These are phyloP conservation scores for Drosophila pseudotalamancana DNA, from an alignment of 2,888 invertebrate genomes.

Conservation along the genomic window DNA sequence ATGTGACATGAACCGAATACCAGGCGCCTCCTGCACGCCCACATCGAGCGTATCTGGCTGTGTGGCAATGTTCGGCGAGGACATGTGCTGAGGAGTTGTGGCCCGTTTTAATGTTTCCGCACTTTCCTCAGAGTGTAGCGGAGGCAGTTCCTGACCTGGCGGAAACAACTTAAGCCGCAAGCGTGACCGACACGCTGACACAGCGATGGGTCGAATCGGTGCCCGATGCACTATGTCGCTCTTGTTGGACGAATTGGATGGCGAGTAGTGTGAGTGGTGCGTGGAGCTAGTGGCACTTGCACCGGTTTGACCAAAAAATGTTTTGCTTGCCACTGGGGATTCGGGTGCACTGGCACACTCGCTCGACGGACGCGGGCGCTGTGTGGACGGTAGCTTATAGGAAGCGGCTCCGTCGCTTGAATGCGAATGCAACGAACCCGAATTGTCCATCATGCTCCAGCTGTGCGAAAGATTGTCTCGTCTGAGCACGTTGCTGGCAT, in stretches of 20 bases:
- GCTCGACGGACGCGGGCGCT: conserved; percentile 62
- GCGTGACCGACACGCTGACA: conserved; percentile 83
- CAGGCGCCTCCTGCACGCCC: conserved; percentile 54
- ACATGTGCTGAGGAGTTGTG: conserved; percentile 83
- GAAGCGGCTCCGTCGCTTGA: conserved; percentile 71
- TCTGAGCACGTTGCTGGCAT: conserved; percentile 48
- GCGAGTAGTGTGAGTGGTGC: conserved; percentile 75
- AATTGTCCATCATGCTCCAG: conserved; percentile 76
- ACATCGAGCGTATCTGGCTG: conserved; percentile 64
- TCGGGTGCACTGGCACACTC: conserved; percentile 84
- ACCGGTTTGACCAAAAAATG: conserved; percentile 65
- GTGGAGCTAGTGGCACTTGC: conserved; percentile 34
- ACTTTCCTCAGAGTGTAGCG: conserved; percentile 43
- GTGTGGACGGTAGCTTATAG: conserved; percentile 40
- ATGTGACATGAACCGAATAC: conserved; percentile 81
- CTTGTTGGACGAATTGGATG: conserved; percentile 78
- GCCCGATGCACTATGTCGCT: conserved; percentile 69
- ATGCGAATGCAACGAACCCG: conserved; percentile 71
- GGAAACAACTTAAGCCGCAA: conserved; percentile 83
- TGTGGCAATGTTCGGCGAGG: conserved; percentile 83
- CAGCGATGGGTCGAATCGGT: conserved; percentile 83
- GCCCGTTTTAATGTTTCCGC: conserved; percentile 67
- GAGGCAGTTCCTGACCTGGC: conserved; percentile 80
- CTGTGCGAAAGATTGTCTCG: conserved; percentile 80
- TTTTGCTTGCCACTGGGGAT: conserved; percentile 81